These are phyloP conservation scores for Hippasteria phrygiana DNA, from an alignment of 53 echinoderm and acorn worm species.

Conservation along the genomic window DNA sequence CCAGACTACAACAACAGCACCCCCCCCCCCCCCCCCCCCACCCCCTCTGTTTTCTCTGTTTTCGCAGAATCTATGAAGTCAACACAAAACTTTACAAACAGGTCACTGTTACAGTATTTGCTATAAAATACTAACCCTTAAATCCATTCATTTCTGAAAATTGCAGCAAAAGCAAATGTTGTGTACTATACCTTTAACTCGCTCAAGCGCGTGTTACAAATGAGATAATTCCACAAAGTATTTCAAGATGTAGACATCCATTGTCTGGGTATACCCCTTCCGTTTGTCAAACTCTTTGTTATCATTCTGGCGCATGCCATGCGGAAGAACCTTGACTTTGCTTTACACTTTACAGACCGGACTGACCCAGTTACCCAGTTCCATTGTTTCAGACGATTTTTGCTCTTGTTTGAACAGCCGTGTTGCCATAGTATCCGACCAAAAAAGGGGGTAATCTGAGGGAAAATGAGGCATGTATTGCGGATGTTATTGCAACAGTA, in stretches of 20 bases:
- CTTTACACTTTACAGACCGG: not conserved
- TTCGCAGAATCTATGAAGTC: no score
- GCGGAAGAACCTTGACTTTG: conserved; percentile 52
- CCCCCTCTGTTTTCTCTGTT: no score
- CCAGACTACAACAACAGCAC: no score
- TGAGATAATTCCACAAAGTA: not conserved
- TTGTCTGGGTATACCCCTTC: conserved; percentile 6
- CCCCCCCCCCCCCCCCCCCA: no score
- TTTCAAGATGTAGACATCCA: not conserved
- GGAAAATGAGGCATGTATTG: no score
- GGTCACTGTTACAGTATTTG: no score
- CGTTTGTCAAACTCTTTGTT: conserved; percentile 26
- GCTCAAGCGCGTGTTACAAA: not conserved
- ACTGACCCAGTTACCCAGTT: not conserved
- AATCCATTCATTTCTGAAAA: no score
- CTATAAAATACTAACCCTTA: no score
- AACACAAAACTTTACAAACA: no score
- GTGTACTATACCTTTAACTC: no score
- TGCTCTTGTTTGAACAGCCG: not conserved
- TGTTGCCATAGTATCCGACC: not conserved
- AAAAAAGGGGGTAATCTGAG: no score
- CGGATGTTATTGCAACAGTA: not conserved
- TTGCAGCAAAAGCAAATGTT: no score
- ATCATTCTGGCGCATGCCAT: conserved; percentile 8
- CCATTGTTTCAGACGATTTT: not conserved